Evolutionary conservation across 2,888 invertebrate species (phyloP), one percentile per base, ranked within the genome.

Genomic region (Acrocyrtus sp.): DNA sequence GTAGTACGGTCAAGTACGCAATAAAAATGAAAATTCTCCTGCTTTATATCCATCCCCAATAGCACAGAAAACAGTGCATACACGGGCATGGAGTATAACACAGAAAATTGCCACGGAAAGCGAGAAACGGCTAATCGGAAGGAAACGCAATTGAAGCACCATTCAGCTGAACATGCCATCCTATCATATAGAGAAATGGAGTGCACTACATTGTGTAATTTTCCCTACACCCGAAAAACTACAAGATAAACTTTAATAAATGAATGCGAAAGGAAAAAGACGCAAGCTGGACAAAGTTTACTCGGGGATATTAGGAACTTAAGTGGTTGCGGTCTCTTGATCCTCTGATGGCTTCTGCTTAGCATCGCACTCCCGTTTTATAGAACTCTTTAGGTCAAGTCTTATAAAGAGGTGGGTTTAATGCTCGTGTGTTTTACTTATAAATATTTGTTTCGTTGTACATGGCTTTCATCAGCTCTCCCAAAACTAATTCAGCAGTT

Each of bases 111-210:
- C 54, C 63, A 54, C 54, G n/a, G n/a, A n/a, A n/a, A n/a, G n/a
- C n/a, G 45, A 58, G 27, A 45, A 54, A 19, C 10, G 41, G 51
- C 24, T 51, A 51, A 48, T 45, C 48, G 48, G 48, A 60, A 45
- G 48, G 34, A 34, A 34, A 34, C 6, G 34, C 12, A 34, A 34
- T 34, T 12, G 34, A n/a, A n/a, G 34, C 34, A 8, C 34, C 34
- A 34, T n/a, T n/a, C 34, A 12, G 12, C 34, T 34, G 34, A 34
- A 8, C n/a, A n/a, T 5, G 34, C 34, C 34, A 34, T 34, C 12
- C 34, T 8, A 5, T 34, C 34, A 34, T 12, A 34, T 34, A 34
- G 34, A 34, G 12, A 34, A 34, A 34, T 34, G 34, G 6, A 34
- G 12, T 34, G n/a, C n/a, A n/a, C n/a, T n/a, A n/a, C n/a, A n/a